Evolutionary conservation across 1,140 invertebrate genomes (phyloP).

Genomic region (Drosophila nasuta): DNA sequence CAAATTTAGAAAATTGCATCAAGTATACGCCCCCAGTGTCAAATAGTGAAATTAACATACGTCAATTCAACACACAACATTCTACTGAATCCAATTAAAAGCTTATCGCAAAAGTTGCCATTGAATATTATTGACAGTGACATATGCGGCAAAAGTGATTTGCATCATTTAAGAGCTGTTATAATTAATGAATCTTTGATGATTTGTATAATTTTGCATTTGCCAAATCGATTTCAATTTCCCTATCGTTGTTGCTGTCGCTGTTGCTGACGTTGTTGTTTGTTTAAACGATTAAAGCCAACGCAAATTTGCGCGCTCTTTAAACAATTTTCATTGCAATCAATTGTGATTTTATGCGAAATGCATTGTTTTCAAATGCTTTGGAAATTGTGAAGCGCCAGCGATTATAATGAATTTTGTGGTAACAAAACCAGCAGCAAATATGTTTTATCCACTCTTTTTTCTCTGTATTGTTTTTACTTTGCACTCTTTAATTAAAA

Average conservation of each 20-base stretch:
- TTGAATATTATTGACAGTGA: background rate
- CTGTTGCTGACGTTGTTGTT: too few relatives aligned
- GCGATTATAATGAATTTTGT: slow-evolving; percentile 47
- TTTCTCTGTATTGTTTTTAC: slow-evolving; percentile 28
- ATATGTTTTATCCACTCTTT: background rate
- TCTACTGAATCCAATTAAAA: slow-evolving; percentile 13
- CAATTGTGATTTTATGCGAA: slow-evolving; percentile 42
- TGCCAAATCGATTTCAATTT: slow-evolving; percentile 5
- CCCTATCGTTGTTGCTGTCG: too few relatives aligned
- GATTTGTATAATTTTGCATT: slow-evolving; percentile 10
- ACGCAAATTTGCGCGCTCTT: background rate
- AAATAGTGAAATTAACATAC: background rate
- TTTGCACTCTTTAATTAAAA: slow-evolving; percentile 70
- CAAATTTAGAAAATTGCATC: slow-evolving; percentile 9
- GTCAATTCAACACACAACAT: background rate
- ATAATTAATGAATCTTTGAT: slow-evolving; percentile 23
- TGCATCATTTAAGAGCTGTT: slow-evolving; percentile 25
- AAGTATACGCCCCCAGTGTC: slow-evolving; percentile 12
- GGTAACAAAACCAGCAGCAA: slow-evolving; percentile 6
- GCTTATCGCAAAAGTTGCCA: slow-evolving; percentile 2
- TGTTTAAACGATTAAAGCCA: background rate
- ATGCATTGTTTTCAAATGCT: slow-evolving; percentile 62
- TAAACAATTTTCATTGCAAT: slow-evolving; percentile 41
- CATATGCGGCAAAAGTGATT: background rate
- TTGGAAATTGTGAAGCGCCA: slow-evolving; percentile 58